Conservation (phyloP, 2,888 invertebrate genomes). For the Philopedon plagiatum region DNA sequence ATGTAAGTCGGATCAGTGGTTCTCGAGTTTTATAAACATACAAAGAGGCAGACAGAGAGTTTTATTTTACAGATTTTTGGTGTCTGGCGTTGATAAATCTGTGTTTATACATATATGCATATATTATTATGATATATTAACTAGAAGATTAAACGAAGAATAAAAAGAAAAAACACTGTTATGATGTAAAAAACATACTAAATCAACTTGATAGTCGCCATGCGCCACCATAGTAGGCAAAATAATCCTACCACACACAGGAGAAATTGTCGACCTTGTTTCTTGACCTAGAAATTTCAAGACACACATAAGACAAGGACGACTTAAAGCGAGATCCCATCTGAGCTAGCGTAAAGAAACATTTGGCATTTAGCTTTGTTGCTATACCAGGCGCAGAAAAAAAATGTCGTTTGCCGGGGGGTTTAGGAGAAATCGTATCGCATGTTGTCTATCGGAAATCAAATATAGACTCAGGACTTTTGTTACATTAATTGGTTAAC, state of each 20-base stretch:
- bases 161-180: slow-evolving; percentile 2
- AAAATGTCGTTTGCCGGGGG: slow-evolving; percentile 33
- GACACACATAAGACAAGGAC: slow-evolving; percentile 67
- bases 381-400: slow-evolving; percentile 22
- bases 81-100: too few species aligned
- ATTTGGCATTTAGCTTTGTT: slow-evolving; percentile 32
- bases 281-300: slow-evolving; percentile 70
- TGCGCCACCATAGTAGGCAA: slow-evolving; percentile 43
- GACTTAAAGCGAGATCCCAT: slow-evolving; percentile 61
- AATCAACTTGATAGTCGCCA: slow-evolving; percentile 33
- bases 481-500: neutral
- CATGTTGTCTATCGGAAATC: slow-evolving; percentile 30
- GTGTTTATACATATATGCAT: too few species aligned
- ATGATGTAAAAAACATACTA: neutral
- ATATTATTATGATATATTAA: too few species aligned
- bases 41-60: too few species aligned
- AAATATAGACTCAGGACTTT: neutral
- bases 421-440: slow-evolving; percentile 39
- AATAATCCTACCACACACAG: slow-evolving; percentile 56
- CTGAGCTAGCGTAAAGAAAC: slow-evolving; percentile 55
- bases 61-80: too few species aligned
- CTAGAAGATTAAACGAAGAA: too few species aligned
- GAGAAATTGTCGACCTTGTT: slow-evolving; percentile 71
- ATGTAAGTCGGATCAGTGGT: too few species aligned
- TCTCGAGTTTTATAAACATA: too few species aligned